Base-by-base conservation (phyloP, 1,140 invertebrate species). In the Drosophila hydei region DNA sequence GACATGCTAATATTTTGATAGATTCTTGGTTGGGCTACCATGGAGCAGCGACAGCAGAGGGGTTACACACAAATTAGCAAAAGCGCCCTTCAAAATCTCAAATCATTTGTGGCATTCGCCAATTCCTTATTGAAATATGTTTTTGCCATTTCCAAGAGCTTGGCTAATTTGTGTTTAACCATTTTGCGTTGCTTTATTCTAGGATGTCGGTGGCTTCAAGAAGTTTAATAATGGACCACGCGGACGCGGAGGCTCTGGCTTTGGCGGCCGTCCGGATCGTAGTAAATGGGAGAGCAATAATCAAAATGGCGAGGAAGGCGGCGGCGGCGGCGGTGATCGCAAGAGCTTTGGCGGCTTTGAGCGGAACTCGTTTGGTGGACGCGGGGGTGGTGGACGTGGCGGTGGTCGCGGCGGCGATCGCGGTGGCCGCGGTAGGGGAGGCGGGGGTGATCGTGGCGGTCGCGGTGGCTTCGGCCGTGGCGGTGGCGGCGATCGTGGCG, bases 331-430 rank as follows among this genome's bases (percentile, higher is more conserved):
- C 7, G 91, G 91, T 48, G 92, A 92, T 51, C 77, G 92, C 21
- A 91, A 89, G 27, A 90, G 90, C 52, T 90, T 92, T 12, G 92
- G 93, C 4, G 93, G 92, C 8, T 89, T 91, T 51, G 91, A 93
- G 56, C 70, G 91, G 45, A 90, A 92, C 12, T 91, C 92, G 59
- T 91, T 90, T 18, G 91, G 90, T 52, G 87, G 92, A 1, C 90
- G 91, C 6, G 6, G 11, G n/a, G 92, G 92, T n/a, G 84, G 90
- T 33, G 90, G 90, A 16, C 89, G 91, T 19, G 87, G 91, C 25
- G 91, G 92, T 70, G 7, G 7, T 11, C 9, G 92, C n/a, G 84
- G 90, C 25, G 90, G 90, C 19, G 87, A 9, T 33, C 30, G 91
- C 27, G 91, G 92, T 71, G 85, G 91, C 25, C 91, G 91, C 70